These are phyloP conservation scores for Eidolon dupreanum DNA, from an alignment of 2,797 vertebrate genomes.

Conservation along the genomic window DNA sequence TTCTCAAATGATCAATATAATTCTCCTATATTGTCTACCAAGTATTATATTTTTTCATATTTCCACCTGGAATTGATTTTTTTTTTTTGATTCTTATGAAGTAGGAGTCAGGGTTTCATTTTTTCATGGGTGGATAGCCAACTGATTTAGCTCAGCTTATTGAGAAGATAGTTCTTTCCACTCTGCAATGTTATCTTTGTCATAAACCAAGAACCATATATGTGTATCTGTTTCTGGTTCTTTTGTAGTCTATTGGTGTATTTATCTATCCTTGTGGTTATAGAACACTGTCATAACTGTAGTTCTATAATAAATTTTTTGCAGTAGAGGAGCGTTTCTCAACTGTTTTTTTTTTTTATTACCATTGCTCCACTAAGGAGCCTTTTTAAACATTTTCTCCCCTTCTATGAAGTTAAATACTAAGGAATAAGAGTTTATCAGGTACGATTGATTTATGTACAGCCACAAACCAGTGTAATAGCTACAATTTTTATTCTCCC, in stretches of 20 bases:
- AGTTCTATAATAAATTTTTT: neutral
- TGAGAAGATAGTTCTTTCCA: neutral
- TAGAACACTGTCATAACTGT: neutral
- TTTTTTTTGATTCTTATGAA: neutral
- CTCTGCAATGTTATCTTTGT: neutral
- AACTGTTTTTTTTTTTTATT: slow-evolving; percentile 2
- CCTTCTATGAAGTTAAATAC: neutral
- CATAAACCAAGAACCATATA: neutral
- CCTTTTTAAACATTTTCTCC: neutral
- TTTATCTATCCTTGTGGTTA: neutral
- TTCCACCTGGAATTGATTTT: slow-evolving; percentile 33
- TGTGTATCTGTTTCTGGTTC: neutral
- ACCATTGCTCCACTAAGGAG: neutral
- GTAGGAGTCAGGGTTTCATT: slow-evolving; percentile 9
- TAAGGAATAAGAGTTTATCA: slow-evolving; percentile 6
- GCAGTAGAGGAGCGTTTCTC: neutral
- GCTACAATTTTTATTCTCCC: neutral
- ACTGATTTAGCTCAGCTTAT: neutral
- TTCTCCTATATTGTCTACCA: neutral
- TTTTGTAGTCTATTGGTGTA: neutral
- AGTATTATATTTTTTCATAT: slow-evolving; percentile 12
- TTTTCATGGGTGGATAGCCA: neutral
- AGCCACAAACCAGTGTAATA: neutral
- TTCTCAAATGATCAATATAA: neutral
- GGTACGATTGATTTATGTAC: neutral